These are phyloP conservation scores for Eugnorisma glareosa DNA, from an alignment of 2,888 invertebrate genomes.

Conservation along the genomic window DNA sequence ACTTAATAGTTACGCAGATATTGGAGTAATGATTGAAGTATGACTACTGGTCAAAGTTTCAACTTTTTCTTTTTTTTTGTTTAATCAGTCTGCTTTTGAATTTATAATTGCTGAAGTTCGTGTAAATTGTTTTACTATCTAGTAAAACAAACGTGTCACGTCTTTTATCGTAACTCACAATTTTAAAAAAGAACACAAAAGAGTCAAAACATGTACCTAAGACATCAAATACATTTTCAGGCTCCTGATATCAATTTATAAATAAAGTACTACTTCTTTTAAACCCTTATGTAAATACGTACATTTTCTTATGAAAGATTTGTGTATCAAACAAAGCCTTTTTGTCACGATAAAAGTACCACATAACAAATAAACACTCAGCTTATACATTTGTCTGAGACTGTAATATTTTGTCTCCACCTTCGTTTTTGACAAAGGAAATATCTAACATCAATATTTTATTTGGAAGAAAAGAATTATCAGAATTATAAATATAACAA, in stretches of 20 bases:
- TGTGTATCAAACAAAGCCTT: slow-evolving; percentile 17
- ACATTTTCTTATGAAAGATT: slow-evolving; percentile 7
- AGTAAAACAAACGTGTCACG: not conserved
- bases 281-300: not conserved
- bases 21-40: too few species aligned
- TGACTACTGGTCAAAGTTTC: too few species aligned
- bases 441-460: not conserved
- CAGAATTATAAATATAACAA: too few species aligned
- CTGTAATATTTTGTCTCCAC: slow-evolving; percentile 11
- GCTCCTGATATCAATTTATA: not conserved
- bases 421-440: slow-evolving; percentile 5
- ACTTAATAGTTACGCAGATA: too few species aligned
- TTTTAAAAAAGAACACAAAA: not conserved
- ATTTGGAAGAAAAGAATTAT: not conserved
- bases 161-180: not conserved
- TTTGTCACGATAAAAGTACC: slow-evolving; percentile 28
- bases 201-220: not conserved
- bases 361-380: slow-evolving; percentile 12
- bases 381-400: slow-evolving; percentile 6
- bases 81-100: too few species aligned
- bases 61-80: too few species aligned
- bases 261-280: not conserved
- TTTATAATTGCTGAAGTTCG: not conserved
- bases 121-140: not conserved
- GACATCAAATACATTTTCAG: not conserved